Evolutionary conservation across 2,113 vertebrate genomes (phyloP), one percentile per base, ranked within the genome.

Genomic region (Cervus canadensis): DNA sequence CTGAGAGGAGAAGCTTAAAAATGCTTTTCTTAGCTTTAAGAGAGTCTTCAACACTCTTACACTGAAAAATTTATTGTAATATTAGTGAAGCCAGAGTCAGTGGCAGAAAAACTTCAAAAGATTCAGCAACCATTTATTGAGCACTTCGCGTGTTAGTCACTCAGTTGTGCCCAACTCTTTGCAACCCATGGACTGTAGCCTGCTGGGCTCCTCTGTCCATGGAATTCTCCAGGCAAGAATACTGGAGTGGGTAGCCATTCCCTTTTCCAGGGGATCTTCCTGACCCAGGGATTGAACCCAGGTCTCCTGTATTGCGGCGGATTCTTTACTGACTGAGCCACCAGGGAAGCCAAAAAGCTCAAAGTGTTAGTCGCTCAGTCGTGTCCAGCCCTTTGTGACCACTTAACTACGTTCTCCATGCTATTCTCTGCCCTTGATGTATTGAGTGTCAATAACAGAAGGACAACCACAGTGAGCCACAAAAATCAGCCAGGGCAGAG

Each of bases 311-410:
- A 4, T 21, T 67, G 64, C 33, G 64, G 17, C 4, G 8, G 33
- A 36, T 67, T 67, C 64, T 67, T 67, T 21, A 11, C 64, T 67
- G 33, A 36, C 17, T 67, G 33, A 67, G n/a, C 64, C 64, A 10
- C 19, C 17, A 23, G 64, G n/a, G 64, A 36, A 36, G n/a, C 64
- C 64, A 23, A 21, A n/a, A 19, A 5, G 21, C 9, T 21, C 19
- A 1, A 23, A 21, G 21, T 7, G 11, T 40, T 7, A 6, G 21
- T 25, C 0, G 11, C 21, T 25, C 36, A 13, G 71, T 13, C 0
- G 0, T 25, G 71, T 74, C 21, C 36, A 43, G 36, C 71, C 25
- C 11, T 74, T 74, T 43, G 36, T 59, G 84, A 26, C 33, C 14
- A 59, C 5, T 19, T 26, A 13, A 2, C 19, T 43, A 1, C 28